phyloP scores from a whole-genome alignment of 1,140 invertebrate genomes.

The Heliothis subflexa region DNA sequence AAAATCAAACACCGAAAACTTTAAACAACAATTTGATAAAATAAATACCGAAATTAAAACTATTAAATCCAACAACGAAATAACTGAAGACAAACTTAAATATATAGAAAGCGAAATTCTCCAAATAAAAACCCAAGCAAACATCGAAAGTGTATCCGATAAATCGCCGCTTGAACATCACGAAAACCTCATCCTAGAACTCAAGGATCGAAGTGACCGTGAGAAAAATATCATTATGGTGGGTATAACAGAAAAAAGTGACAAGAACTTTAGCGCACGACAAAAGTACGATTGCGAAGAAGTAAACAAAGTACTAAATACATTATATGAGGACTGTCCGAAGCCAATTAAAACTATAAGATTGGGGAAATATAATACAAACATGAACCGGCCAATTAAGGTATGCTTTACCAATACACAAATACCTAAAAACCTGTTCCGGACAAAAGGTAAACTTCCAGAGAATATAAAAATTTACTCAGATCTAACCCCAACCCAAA shows the following conservation, averaged over 20 bases:
- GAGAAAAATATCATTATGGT: conserved; percentile 57
- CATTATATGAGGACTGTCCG: conserved; percentile 45
- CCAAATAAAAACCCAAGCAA: conserved; percentile 7
- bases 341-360: conserved; percentile 47
- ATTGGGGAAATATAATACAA: conserved; percentile 54
- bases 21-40: conserved; percentile 29
- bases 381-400: conserved; percentile 50
- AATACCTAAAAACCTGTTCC: conserved; percentile 39
- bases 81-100: conserved; percentile 36
- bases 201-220: conserved; percentile 49
- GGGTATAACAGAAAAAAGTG: conserved; percentile 52
- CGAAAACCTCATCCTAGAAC: conserved; percentile 45
- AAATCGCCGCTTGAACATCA: conserved; percentile 23
- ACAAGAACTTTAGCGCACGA: conserved; percentile 44
- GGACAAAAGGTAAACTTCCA: conserved; percentile 50
- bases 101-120: conserved; percentile 44
- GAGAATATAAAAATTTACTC: conserved; percentile 50
- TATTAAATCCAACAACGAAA: conserved; percentile 39
- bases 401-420: conserved; percentile 12
- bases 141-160: background rate
- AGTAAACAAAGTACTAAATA: conserved; percentile 14
- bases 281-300: background rate
- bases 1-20: conserved; percentile 48
- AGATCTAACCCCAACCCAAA: conserved; percentile 55
- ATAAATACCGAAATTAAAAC: conserved; percentile 51